phyloP scores from a whole-genome alignment of 2,888 invertebrate genomes.

The Stenoptilia bipunctidactyla region DNA sequence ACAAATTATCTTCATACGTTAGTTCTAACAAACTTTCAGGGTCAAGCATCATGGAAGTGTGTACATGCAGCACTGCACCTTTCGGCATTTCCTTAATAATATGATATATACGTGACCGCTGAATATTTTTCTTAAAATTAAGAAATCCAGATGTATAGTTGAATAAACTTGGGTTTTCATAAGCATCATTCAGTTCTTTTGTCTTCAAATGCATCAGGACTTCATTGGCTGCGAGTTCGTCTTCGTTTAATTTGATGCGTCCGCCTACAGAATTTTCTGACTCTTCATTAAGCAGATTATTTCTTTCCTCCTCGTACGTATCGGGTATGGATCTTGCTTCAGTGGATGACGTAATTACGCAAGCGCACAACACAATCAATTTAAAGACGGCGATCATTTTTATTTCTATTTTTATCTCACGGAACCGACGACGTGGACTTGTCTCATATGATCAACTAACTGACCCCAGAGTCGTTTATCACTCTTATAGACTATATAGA shows the following conservation, averaged over 20 bases:
- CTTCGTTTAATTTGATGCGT: conserved; percentile 42
- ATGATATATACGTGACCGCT: conserved; percentile 74
- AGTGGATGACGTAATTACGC: no score
- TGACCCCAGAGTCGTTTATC: no score
- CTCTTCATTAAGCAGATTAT: conserved; percentile 45
- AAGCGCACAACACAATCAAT: no score
- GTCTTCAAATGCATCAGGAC: conserved; percentile 71
- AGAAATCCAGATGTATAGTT: conserved; percentile 75
- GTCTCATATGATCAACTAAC: no score
- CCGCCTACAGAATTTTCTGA: conserved; percentile 57
- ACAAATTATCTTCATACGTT: conserved; percentile 74
- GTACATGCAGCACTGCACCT: conserved; percentile 79
- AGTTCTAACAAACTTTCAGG: conserved; percentile 71
- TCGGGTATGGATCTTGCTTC: no score
- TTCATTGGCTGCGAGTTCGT: conserved; percentile 65
- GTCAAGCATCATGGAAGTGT: conserved; percentile 74
- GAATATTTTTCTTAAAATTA: conserved; percentile 67
- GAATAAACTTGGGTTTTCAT: conserved; percentile 60
- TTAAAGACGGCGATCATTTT: no score
- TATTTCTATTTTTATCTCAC: no score
- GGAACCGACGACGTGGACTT: no score
- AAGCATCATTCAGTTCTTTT: conserved; percentile 60
- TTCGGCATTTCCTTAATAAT: conserved; percentile 80
- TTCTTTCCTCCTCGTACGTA: conserved; percentile 25
- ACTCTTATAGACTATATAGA: no score